phyloP scores from a whole-genome alignment of 2,113 vertebrate species.

The Centrocercus urophasianus region DNA sequence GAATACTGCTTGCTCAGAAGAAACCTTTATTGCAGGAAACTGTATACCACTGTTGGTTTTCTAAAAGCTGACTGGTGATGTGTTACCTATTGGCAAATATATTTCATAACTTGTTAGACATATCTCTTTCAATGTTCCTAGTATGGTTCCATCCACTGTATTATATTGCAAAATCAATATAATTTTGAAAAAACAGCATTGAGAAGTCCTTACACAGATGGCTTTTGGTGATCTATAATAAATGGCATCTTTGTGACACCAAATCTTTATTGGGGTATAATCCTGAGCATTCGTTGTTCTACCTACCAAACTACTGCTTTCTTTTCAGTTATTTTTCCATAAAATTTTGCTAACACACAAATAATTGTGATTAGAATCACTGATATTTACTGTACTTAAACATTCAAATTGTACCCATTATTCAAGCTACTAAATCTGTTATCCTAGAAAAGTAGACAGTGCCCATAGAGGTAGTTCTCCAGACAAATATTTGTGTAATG shows the following conservation, averaged over 20 bases:
- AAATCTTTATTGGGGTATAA: background rate
- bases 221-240: background rate
- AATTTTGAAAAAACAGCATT: background rate
- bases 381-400: background rate
- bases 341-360: background rate
- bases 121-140: background rate
- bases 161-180: conserved; percentile 39
- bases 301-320: background rate
- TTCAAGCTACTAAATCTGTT: background rate
- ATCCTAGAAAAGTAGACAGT: background rate
- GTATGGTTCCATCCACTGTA: background rate
- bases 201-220: conserved; percentile 3
- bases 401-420: background rate
- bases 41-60: background rate
- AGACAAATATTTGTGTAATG: background rate
- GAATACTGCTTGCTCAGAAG: background rate
- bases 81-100: background rate
- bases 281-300: background rate
- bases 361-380: background rate
- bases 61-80: background rate
- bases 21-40: background rate
- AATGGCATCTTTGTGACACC: background rate
- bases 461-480: background rate
- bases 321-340: background rate
- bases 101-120: background rate